Percentiles rank a stretch among this genome's conserved stretches.
These are phyloP conservation scores for Oppia nitens DNA, from an alignment of 1,140 invertebrate genomes.

Conservation along the genomic window DNA sequence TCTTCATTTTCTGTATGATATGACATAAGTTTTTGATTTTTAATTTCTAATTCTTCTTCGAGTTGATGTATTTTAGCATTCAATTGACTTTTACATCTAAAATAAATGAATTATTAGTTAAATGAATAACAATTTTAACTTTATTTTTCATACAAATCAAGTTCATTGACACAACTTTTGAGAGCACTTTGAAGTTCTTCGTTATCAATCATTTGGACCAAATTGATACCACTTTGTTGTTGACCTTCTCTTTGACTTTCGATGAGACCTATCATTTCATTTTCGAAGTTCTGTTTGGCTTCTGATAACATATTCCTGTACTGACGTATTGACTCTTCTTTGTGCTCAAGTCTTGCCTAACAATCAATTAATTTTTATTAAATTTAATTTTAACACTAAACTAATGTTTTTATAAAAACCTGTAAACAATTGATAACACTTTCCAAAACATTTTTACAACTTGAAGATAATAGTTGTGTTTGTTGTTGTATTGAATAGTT, in stretches of 20 bases:
- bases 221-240: background rate
- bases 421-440: constrained; percentile 9
- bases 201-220: background rate
- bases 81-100: background rate
- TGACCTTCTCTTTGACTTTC: background rate
- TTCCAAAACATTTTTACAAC: constrained; percentile 2
- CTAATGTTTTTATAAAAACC: background rate
- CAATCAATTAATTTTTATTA: constrained; percentile 2
- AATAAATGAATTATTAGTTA: background rate
- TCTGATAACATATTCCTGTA: background rate
- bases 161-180: background rate
- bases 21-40: background rate
- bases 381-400: background rate
- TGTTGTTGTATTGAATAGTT: no score
- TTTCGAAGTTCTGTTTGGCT: background rate
- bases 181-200: background rate
- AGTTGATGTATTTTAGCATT: background rate
- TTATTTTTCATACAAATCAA: background rate
- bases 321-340: constrained; percentile 5
- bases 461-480: background rate
- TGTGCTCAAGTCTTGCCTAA: constrained; percentile 7
- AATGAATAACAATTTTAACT: background rate
- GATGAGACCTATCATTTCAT: background rate
- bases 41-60: background rate
- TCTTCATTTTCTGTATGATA: background rate